phyloP scores from a whole-genome alignment of 2,888 invertebrate genomes.

The Tetrapedia diversipes region DNA sequence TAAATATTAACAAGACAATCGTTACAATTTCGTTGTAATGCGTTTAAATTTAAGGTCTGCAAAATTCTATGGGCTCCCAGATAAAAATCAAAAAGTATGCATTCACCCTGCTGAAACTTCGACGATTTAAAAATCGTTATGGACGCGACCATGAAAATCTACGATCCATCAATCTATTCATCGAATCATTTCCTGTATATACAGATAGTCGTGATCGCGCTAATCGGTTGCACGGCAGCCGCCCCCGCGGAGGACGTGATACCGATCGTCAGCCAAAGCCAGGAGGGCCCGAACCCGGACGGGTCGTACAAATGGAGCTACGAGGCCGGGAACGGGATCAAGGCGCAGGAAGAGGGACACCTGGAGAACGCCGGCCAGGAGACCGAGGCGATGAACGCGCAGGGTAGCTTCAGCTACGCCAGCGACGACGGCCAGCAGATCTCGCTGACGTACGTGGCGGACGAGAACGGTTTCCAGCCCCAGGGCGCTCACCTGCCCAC shows the following conservation, averaged over 20 bases:
- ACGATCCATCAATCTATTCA: no score
- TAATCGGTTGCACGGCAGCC: constrained; percentile 68
- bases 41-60: no score
- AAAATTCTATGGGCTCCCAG: no score
- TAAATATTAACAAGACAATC: no score
- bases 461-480: constrained; percentile 82
- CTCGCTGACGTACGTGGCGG: constrained; percentile 80
- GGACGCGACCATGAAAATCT: neutral
- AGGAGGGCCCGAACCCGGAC: constrained; percentile 79
- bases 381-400: constrained; percentile 77
- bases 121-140: no score
- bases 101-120: neutral
- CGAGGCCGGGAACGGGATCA: constrained; percentile 83
- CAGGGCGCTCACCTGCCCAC: constrained; percentile 82
- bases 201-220: constrained; percentile 70
- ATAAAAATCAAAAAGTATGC: neutral
- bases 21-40: no score
- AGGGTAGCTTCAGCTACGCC: constrained; percentile 81
- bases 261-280: constrained; percentile 76
- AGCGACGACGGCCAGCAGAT: constrained; percentile 80
- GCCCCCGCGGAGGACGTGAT: constrained; percentile 72
- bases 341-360: constrained; percentile 80
- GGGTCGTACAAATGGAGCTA: constrained; percentile 80
- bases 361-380: constrained; percentile 77
- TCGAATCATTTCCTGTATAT: no score